Base-by-base conservation (phyloP, 2,888 invertebrate species). In the Meteorus cinctellus region DNA sequence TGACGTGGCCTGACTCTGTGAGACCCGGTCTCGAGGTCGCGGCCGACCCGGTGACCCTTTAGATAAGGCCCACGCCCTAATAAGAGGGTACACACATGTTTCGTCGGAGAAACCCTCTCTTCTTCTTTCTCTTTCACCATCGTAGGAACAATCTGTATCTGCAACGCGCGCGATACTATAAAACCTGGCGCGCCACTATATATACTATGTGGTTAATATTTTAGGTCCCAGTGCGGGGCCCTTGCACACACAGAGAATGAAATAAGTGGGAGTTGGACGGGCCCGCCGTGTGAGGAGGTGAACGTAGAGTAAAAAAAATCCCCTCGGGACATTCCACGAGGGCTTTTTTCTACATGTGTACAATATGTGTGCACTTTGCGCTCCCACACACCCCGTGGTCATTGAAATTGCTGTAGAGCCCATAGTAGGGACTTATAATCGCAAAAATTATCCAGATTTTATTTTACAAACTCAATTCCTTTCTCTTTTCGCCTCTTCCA, bases 51-150 rank as follows among this genome's bases (percentile, higher is more conserved):
- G 86, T 88, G 88, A 88, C 89, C 89, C 88, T 84, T 85, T 86
- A 88, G 88, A 89, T 89, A 89, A 89, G 87, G 83, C 87, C 86
- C 88, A 88, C 89, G 89, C 89, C 89, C 89, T 89, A 89, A 89
- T 89, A 86, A 89, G 88, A 86, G 89, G 89, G 87, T 89, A 89
- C 84, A 83, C 83, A 80, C 74, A 73, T 65, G 82, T 80, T 81
- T 79, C 69, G 66, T 75, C 73, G 75, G 75, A 71, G 78, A 55
- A 19, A 19, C 24, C 55, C 48, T 19, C 19, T 55, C 48, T 48
- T 48, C 45, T 45, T 34, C 55, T 55, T 55, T 55, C 10, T 19
- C 4, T 55, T 55, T 75, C 76, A 74, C 73, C 72, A 76, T 66
- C 71, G 63, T 60, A 59, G 73, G 59, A 79, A 79, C 74, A 76